phyloP scores from a whole-genome alignment of 2,888 invertebrate genomes.

The Cyclophora punctaria region DNA sequence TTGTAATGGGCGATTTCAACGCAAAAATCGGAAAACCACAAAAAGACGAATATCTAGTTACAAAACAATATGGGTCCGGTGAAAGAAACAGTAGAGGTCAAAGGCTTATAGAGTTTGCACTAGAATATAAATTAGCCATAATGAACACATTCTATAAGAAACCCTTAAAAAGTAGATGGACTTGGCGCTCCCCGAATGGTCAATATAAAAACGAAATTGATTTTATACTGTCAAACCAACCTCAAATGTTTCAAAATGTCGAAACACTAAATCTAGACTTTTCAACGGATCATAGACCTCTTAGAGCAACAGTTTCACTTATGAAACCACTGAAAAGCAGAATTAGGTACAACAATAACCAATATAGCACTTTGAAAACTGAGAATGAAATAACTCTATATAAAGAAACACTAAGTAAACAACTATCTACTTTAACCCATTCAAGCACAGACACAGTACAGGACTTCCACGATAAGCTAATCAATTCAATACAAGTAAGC shows the following conservation, averaged over 20 bases:
- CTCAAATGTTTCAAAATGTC: constrained; percentile 2
- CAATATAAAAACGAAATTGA: constrained; percentile 12
- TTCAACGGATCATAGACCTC: constrained; percentile 6
- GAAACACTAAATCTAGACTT: constrained; percentile 5
- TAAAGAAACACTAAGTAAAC: too few relatives aligned
- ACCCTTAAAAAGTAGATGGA: constrained; percentile 6
- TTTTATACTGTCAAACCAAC: constrained; percentile 8
- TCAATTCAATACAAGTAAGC: background rate
- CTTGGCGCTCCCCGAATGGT: constrained; percentile 12
- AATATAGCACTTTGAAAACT: background rate
- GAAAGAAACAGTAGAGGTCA: constrained; percentile 10
- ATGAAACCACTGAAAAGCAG: background rate
- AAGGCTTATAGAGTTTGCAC: constrained; percentile 6
- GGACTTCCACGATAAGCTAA: too few relatives aligned
- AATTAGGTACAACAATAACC: background rate
- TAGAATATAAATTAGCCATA: constrained; percentile 9
- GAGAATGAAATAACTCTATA: background rate
- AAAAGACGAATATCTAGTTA: background rate
- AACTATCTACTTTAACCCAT: too few relatives aligned
- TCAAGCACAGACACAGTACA: too few relatives aligned
- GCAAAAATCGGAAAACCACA: constrained; percentile 7
- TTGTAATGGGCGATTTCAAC: constrained; percentile 9
- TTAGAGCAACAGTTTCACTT: constrained; percentile 1
- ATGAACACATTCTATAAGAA: constrained; percentile 13
- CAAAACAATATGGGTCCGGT: constrained; percentile 4